These are phyloP conservation scores for Harlomillsia oculata DNA, from an alignment of 1,140 invertebrate genomes.

Conservation along the genomic window DNA sequence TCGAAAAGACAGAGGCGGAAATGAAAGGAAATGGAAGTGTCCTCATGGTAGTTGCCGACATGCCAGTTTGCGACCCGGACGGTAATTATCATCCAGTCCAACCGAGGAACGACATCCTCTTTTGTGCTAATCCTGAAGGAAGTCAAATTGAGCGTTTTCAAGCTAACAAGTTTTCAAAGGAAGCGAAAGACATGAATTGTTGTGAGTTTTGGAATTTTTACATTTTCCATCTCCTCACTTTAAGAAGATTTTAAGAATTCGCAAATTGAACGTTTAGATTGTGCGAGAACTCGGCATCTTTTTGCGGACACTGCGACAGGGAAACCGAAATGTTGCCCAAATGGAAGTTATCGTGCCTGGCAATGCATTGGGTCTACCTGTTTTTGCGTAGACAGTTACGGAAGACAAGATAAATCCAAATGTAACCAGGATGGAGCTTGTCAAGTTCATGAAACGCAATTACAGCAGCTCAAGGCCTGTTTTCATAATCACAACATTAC, in stretches of 20 bases:
- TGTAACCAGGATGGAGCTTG: no score
- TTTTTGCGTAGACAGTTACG: constrained; percentile 26
- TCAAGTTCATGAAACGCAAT: no score
- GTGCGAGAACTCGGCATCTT: constrained; percentile 17
- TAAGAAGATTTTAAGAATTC: neutral
- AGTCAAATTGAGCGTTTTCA: constrained; percentile 23
- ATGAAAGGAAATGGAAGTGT: neutral
- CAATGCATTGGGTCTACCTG: constrained; percentile 28
- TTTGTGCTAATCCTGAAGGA: constrained; percentile 20
- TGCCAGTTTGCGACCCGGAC: constrained; percentile 14
- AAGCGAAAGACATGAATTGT: constrained; percentile 14
- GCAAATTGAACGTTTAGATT: constrained; percentile 16
- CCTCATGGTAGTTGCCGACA: constrained; percentile 13
- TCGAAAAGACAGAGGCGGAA: constrained; percentile 12
- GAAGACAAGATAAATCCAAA: constrained; percentile 22
- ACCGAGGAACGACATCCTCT: constrained; percentile 3
- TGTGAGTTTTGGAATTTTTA: constrained; percentile 4
- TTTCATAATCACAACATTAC: no score
- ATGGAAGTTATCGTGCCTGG: constrained; percentile 20
- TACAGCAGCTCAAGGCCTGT: no score
- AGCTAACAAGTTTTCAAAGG: constrained; percentile 9
- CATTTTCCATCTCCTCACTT: neutral
- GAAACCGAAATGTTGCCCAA: constrained; percentile 25
- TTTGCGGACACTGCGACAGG: constrained; percentile 19
- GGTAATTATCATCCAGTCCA: constrained; percentile 12